A percentile compares a stretch with the other conserved stretches of the same genome.
Evolutionary conservation across 2,888 invertebrate species (phyloP).

Genomic region (Parapristionchus giblindavisi): DNA sequence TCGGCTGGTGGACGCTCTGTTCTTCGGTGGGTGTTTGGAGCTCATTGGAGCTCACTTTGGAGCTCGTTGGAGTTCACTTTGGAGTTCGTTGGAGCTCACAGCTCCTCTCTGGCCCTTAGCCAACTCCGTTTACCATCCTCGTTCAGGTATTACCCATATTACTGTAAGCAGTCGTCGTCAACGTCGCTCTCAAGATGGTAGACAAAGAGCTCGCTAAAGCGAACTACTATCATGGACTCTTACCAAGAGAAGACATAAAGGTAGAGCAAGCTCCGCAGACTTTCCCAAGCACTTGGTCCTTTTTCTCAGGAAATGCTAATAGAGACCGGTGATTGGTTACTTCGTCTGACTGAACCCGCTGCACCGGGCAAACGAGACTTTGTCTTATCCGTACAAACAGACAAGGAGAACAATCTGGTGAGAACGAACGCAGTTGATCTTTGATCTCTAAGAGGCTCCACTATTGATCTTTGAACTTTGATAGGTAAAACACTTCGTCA

Average conservation of each 20-base stretch:
- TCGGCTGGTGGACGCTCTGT: too few species aligned
- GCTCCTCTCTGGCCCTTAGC: too few species aligned
- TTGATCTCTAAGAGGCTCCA: neutral
- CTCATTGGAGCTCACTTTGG: too few species aligned
- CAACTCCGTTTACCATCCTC: too few species aligned
- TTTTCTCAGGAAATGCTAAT: constrained; percentile 10
- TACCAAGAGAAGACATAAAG: constrained; percentile 37
- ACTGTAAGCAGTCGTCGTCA: too few species aligned
- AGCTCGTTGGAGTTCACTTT: too few species aligned
- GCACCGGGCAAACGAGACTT: constrained; percentile 28
- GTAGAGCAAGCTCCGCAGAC: too few species aligned
- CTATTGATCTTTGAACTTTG: neutral
- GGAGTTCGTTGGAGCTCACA: too few species aligned
- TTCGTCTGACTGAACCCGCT: constrained; percentile 29
- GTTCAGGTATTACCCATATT: too few species aligned
- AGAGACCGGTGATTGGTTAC: constrained; percentile 14
- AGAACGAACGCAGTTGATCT: neutral
- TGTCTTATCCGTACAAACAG: constrained; percentile 19
- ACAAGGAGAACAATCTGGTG: neutral
- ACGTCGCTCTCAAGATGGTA: constrained; percentile 18
- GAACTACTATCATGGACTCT: constrained; percentile 36
- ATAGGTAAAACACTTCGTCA: constrained; percentile 19
- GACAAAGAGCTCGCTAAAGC: constrained; percentile 19
- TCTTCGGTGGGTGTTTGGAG: too few species aligned
- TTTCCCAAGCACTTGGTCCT: neutral